Base-by-base conservation (phyloP, 1,140 invertebrate genomes). In the Uloborus diversus region DNA sequence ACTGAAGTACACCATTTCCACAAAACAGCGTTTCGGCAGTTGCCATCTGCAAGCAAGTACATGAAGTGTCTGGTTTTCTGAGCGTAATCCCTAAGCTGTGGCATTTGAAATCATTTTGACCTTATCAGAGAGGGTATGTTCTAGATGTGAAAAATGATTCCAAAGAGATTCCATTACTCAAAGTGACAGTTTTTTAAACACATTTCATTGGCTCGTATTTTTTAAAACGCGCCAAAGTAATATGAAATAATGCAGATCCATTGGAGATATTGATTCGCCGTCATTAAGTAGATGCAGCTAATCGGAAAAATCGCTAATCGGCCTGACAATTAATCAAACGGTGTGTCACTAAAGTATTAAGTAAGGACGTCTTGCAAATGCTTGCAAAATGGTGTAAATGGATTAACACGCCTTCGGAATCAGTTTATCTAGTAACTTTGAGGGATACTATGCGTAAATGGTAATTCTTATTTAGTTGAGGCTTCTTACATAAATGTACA, bases 211-310 rank as follows among this genome's bases (percentile, higher is more conserved):
- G 1, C 7, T n/a, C n/a, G n/a, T n/a, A n/a, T n/a, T n/a, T n/a
- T n/a, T n/a, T n/a, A n/a, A n/a, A n/a, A n/a, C 37, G 7, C 37
- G 7, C 37, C 37, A 9, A 17, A 17, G 7, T 61, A 42, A 32
- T 62, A 75, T 27, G 53, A 75, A 75, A 75, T 75, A 62, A 75
- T 64, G 57, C 71, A 75, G 71, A 75, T 75, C 64, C 23, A 42
- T 62, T 53, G 13, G 64, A 75, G 42, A 49, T 62, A 64, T 51
- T 11, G 56, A 73, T 73, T 35, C 32, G 25, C 30, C 49, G 49
- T 61, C 69, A 42, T 42, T 61, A 47, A 33, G 51, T 47, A 57
- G 28, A 35, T 42, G 64, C 25, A 57, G 28, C 33, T 51, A 61
- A 61, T 61, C 53, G 56, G 56, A 73, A 73, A 37, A 47, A 59